Evolutionary conservation across 2,797 vertebrate species (phyloP), one percentile per base, ranked within the genome.

Genomic region (Somateria mollissima): DNA sequence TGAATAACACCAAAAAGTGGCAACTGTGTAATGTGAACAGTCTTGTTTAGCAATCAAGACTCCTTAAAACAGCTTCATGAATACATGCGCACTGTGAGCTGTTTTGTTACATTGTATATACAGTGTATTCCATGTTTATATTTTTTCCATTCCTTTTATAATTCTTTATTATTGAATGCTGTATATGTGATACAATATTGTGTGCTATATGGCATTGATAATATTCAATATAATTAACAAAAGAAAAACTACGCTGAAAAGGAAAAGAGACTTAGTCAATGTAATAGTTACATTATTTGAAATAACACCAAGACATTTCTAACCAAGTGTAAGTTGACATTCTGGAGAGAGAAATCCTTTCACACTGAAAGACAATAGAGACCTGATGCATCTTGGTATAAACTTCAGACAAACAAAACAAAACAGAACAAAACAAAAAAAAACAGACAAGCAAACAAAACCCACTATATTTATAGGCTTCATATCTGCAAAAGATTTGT

Each of bases 81-180:
- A 49, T 47, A 43, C 18, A 20, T 19, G 24, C 28, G 57, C 37
- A 12, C 2, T 66, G 41, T 24, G 19, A 2, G 1, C 25, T 67
- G 7, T 60, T 30, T 64, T 58, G 24, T 75, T 53, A 32, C 17
- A 7, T 21, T 60, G 43, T 18, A 37, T 5, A 14, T 28, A 45
- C 11, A 0, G 0, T 8, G 6, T 73, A 65, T 57, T 24, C 11
- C n/a, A 47, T 30, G 28, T 61, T 65, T 54, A 30, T 16, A 11
- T 69, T 57, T 22, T 16, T 56, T 72, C 78, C 60, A 11, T 61
- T 34, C 20, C 2, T 64, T 69, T 61, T 53, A 32, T 30, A 43
- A 56, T 67, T 34, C 34, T 66, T 45, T 56, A 25, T 13, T 28
- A 37, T 37, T 47, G 47, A 57, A 67, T 66, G 17, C n/a, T 72